These are phyloP conservation scores for Drosophila nr. medialis DNA, from an alignment of 2,888 invertebrate genomes.

Conservation along the genomic window DNA sequence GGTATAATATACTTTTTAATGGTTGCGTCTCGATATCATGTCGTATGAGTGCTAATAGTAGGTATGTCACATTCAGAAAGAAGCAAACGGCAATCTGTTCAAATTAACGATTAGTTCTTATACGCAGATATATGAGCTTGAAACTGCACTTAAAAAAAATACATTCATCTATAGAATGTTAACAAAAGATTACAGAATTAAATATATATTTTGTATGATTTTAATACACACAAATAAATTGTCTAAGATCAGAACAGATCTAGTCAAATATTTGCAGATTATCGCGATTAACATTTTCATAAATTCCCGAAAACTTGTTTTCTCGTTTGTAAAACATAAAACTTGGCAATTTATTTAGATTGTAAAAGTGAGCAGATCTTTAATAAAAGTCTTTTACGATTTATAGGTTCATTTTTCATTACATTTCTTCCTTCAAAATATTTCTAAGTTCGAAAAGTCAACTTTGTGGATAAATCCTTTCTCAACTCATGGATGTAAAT, in stretches of 20 bases:
- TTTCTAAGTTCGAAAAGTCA: background rate
- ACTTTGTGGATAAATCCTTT: background rate
- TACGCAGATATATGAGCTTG: background rate
- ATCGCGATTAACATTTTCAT: background rate
- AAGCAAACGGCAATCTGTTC: background rate
- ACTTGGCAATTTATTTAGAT: background rate
- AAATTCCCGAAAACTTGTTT: background rate
- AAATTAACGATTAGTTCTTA: background rate
- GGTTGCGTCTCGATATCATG: background rate
- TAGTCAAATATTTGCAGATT: background rate
- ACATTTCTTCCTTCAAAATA: background rate
- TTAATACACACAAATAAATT: background rate
- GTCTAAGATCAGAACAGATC: background rate
- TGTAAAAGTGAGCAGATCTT: background rate
- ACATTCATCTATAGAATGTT: background rate
- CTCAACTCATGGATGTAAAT: background rate
- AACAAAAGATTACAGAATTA: background rate
- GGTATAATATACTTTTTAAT: conserved; percentile 14
- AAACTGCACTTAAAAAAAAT: background rate
- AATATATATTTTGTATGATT: background rate
- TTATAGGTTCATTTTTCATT: background rate
- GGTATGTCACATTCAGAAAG: background rate
- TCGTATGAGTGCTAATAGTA: background rate
- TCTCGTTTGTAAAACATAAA: background rate
- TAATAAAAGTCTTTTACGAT: background rate